Evolutionary conservation across 2,888 invertebrate species (phyloP).

Genomic region (Pammene fasciana): DNA sequence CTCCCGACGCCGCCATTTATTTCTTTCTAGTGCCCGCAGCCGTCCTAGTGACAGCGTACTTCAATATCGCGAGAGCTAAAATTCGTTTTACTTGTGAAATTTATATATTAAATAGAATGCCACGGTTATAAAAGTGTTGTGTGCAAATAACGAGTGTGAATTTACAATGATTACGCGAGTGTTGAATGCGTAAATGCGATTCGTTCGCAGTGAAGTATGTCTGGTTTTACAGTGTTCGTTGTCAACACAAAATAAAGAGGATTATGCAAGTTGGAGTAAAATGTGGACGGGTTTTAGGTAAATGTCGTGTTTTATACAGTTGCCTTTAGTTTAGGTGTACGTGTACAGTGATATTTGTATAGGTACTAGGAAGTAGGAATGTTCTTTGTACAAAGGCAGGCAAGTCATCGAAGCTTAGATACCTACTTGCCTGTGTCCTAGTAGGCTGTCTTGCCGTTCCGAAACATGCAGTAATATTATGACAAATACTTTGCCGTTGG

Average conservation of each 20-base stretch:
- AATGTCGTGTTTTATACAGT: conserved; percentile 57
- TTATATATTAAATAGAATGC: conserved; percentile 69
- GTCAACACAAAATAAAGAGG: conserved; percentile 79
- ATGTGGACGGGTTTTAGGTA: conserved; percentile 79
- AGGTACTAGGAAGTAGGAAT: conserved; percentile 45
- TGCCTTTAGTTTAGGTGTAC: conserved; percentile 43
- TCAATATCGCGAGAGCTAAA: conserved; percentile 65
- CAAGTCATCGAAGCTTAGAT: conserved; percentile 26
- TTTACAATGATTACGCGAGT: conserved; percentile 54
- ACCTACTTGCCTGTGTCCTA: conserved; percentile 5
- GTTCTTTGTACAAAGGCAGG: conserved; percentile 43
- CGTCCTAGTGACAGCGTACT: conserved; percentile 77
- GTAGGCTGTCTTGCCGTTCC: conserved; percentile 13
- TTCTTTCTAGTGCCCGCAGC: conserved; percentile 76
- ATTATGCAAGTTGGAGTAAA: conserved; percentile 80
- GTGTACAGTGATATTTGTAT: conserved; percentile 39
- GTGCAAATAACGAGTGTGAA: conserved; percentile 58
- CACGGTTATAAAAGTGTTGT: conserved; percentile 58
- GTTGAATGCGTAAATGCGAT: conserved; percentile 44
- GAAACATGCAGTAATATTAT: conserved; percentile 21
- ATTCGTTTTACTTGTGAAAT: conserved; percentile 74
- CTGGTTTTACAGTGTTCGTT: conserved; percentile 73
- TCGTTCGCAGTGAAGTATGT: conserved; percentile 65
- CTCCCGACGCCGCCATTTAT: conserved; percentile 74
- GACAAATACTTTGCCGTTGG: conserved; percentile 13